Conservation (phyloP, 2,113 vertebrate species). For the Crotalus tigris region DNA sequence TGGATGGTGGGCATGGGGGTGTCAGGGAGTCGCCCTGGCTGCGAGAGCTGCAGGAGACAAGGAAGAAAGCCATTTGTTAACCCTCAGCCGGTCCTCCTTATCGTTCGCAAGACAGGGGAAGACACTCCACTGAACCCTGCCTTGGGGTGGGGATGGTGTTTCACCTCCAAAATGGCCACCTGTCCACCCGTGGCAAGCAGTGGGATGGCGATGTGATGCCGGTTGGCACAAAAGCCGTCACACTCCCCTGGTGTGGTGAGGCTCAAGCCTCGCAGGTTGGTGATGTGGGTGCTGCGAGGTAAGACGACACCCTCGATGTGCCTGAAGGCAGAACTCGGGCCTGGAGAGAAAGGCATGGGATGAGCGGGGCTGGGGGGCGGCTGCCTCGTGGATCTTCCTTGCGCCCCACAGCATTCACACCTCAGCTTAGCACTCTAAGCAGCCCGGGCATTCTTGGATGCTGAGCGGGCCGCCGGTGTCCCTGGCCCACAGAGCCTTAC, state of each 20-base stretch:
- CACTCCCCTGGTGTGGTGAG: constrained; percentile 92
- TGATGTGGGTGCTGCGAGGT: constrained; percentile 89
- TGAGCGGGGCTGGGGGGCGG: neutral
- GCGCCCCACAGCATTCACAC: too few relatives aligned
- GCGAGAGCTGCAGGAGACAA: constrained; percentile 75
- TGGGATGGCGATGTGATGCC: constrained; percentile 79
- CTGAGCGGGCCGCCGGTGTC: neutral
- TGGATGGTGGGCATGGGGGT: constrained; percentile 82
- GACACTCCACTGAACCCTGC: neutral
- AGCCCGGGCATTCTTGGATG: neutral
- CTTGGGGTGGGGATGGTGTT: neutral
- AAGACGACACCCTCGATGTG: constrained; percentile 83
- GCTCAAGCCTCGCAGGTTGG: constrained; percentile 89
- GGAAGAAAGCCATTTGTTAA: neutral
- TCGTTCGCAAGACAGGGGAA: neutral
- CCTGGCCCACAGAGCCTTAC: constrained; percentile 57
- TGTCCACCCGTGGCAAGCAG: constrained; percentile 87
- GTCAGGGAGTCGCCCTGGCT: constrained; percentile 83
- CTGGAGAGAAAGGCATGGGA: constrained; percentile 45
- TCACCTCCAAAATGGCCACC: constrained; percentile 88
- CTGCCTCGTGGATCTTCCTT: neutral
- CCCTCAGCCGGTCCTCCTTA: neutral
- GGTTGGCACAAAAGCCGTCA: constrained; percentile 88
- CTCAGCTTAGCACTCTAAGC: neutral
- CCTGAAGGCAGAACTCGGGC: constrained; percentile 87